A percentile compares a stretch with the other conserved stretches of the same genome.
phyloP scores from a whole-genome alignment of 2,113 vertebrate genomes.

The Erythrolamprus reginae region DNA sequence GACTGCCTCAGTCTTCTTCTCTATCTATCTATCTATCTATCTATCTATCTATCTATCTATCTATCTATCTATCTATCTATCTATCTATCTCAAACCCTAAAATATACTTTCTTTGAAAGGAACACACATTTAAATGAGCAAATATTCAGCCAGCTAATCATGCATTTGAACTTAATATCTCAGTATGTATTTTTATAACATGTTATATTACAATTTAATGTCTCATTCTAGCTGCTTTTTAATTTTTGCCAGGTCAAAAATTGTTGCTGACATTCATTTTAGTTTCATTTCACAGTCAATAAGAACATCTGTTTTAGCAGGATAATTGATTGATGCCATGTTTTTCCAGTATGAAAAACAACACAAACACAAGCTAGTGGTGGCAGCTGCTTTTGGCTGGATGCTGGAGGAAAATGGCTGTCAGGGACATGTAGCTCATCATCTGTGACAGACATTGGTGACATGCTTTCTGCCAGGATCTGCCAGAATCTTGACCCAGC shows the following conservation, averaged over 20 bases:
- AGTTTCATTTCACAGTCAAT: background rate
- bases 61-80: no score
- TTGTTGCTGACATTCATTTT: background rate
- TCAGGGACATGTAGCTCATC: background rate
- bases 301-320: background rate
- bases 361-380: background rate
- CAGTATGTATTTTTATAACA: background rate
- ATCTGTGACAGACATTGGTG: background rate
- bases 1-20: no score
- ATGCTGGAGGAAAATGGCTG: background rate
- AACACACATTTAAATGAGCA: background rate
- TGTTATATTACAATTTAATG: background rate
- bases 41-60: no score
- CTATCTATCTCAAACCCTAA: background rate
- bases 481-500: background rate
- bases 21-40: no score
- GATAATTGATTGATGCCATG: background rate
- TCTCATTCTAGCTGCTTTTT: background rate
- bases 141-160: background rate
- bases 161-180: background rate
- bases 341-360: background rate
- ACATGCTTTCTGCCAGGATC: background rate
- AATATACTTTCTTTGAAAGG: background rate
- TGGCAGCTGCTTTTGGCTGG: background rate
- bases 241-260: background rate